These are phyloP conservation scores for Trileptium ribeirensis DNA, from an alignment of 2,888 invertebrate genomes.

Conservation along the genomic window DNA sequence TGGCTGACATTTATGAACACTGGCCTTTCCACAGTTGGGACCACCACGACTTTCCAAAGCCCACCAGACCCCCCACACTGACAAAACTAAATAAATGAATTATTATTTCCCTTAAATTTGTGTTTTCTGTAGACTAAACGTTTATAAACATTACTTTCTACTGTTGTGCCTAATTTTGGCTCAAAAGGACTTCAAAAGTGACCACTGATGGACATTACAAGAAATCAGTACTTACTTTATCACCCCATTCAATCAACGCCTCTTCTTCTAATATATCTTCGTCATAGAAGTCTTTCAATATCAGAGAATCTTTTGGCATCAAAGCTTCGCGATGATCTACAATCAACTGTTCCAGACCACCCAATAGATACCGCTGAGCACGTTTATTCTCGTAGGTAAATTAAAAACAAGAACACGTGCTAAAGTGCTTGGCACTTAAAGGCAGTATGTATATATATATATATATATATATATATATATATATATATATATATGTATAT, in stretches of 20 bases:
- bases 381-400: constrained; percentile 43
- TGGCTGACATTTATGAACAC: too few species aligned
- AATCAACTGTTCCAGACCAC: constrained; percentile 82
- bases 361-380: constrained; percentile 70
- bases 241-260: constrained; percentile 86
- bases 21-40: too few species aligned
- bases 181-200: not conserved
- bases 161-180: not conserved
- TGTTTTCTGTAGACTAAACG: too few species aligned
- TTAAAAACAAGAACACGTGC: not conserved
- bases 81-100: too few species aligned
- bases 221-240: constrained; percentile 67
- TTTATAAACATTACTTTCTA: not conserved
- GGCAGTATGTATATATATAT: too few species aligned
- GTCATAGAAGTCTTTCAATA: constrained; percentile 87
- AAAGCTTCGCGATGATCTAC: constrained; percentile 52
- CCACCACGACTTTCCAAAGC: too few species aligned
- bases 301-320: constrained; percentile 77
- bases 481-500: too few species aligned
- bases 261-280: constrained; percentile 88
- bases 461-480: too few species aligned
- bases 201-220: not conserved
- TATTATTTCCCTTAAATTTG: too few species aligned
- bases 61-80: too few species aligned
- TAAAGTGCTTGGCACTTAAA: too few species aligned